These are phyloP conservation scores for Naja naja DNA, from an alignment of 2,113 vertebrate species.

Conservation along the genomic window DNA sequence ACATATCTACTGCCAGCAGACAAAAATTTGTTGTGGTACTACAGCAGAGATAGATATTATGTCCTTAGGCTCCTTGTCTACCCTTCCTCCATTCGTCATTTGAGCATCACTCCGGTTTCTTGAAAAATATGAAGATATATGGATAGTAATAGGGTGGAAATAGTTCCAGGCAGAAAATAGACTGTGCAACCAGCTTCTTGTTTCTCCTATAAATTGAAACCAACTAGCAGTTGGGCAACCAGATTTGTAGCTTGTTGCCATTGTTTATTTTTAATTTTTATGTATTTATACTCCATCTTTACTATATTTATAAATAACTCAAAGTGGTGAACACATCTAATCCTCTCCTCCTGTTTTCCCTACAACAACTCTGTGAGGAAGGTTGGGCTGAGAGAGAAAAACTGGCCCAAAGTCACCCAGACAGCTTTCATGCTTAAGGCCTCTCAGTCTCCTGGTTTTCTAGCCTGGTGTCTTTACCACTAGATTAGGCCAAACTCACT, in stretches of 20 bases:
- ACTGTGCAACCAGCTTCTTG: not conserved
- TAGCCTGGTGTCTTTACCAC: not conserved
- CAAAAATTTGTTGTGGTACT: not conserved
- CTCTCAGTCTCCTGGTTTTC: not conserved
- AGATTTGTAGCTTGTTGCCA: not conserved
- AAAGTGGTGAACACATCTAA: not conserved
- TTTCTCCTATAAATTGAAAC: not conserved
- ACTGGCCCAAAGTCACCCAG: not conserved
- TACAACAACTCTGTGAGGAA: not conserved
- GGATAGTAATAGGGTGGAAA: not conserved
- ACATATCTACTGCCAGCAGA: not conserved
- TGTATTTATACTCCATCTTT: not conserved
- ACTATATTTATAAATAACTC: not conserved
- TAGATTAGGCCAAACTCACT: not conserved
- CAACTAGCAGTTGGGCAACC: not conserved
- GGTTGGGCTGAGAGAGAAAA: not conserved
- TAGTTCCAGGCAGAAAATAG: not conserved
- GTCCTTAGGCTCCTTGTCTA: not conserved
- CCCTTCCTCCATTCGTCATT: not conserved
- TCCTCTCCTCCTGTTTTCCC: not conserved
- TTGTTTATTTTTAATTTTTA: not conserved
- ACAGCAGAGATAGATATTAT: not conserved
- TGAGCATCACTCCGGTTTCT: not conserved
- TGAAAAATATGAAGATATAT: not conserved
- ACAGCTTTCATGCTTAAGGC: not conserved